Conservation (phyloP, 2,797 vertebrate genomes). For the Lepus townsendii region DNA sequence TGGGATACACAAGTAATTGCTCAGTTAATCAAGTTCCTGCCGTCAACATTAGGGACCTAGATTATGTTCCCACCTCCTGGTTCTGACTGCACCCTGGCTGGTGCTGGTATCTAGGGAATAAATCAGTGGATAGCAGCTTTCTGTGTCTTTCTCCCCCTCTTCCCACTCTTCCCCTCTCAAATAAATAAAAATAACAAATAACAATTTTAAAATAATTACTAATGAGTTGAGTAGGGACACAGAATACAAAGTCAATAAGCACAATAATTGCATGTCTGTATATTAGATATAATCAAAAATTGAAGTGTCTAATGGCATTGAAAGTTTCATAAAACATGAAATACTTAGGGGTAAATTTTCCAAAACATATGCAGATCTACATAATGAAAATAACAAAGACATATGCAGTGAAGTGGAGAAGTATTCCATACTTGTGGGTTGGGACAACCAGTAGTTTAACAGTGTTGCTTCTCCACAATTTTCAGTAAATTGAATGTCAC, state of each 20-base stretch:
- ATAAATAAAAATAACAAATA: too few species aligned
- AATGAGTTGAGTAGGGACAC: not conserved
- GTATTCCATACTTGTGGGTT: not conserved
- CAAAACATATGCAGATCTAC: not conserved
- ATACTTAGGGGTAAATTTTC: not conserved
- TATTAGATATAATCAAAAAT: not conserved
- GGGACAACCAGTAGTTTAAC: not conserved
- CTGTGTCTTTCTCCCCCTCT: too few species aligned
- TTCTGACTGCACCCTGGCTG: too few species aligned
- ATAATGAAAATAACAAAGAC: not conserved
- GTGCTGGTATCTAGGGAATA: too few species aligned
- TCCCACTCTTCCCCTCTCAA: too few species aligned
- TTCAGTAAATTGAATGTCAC: not conserved
- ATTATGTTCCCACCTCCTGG: too few species aligned
- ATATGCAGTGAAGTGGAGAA: not conserved
- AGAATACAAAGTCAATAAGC: not conserved
- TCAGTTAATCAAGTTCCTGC: not conserved
- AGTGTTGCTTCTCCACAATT: not conserved
- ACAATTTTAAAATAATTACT: not conserved
- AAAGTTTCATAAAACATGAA: conserved; percentile 28
- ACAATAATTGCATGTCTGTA: not conserved
- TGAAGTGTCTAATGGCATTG: not conserved
- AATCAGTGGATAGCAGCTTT: too few species aligned
- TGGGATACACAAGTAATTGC: not conserved
- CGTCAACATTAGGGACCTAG: too few species aligned